These are phyloP conservation scores for Urocolius indicus DNA, from an alignment of 2,113 vertebrate genomes.

Conservation along the genomic window DNA sequence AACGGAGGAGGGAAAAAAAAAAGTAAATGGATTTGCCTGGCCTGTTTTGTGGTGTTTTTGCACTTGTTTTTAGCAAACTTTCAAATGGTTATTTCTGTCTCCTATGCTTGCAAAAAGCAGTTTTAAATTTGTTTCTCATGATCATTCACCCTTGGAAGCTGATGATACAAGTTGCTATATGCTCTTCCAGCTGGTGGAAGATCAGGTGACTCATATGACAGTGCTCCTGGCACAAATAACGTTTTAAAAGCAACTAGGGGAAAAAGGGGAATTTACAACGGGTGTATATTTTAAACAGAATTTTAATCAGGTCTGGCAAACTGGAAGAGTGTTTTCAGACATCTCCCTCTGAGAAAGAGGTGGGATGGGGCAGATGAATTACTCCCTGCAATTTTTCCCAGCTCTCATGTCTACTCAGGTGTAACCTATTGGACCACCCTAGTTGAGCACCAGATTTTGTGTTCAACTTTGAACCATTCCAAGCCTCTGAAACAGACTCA, in stretches of 20 bases:
- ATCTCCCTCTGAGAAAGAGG: background rate
- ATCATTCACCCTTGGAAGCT: slow-evolving; percentile 31
- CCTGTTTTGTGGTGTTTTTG: background rate
- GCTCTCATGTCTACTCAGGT: background rate
- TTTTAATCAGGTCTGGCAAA: background rate
- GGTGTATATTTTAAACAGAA: background rate
- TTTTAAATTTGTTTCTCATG: slow-evolving; percentile 35
- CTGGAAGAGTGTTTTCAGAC: background rate
- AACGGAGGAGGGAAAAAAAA: background rate
- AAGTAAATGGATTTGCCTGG: background rate
- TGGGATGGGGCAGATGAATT: background rate
- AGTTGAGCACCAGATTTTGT: background rate
- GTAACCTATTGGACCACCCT: background rate
- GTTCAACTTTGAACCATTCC: background rate
- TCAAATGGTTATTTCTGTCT: slow-evolving; percentile 21
- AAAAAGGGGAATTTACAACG: background rate
- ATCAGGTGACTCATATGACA: slow-evolving; percentile 23
- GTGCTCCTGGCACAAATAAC: slow-evolving; percentile 25
- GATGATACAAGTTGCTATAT: background rate
- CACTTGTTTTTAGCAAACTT: slow-evolving; percentile 42
- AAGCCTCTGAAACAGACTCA: background rate
- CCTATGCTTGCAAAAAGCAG: background rate
- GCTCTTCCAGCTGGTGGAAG: slow-evolving; percentile 40
- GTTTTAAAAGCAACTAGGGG: background rate
- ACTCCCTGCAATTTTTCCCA: background rate